Evolutionary conservation across 2,888 invertebrate genomes (phyloP).

Genomic region (Mamestra brassicae): DNA sequence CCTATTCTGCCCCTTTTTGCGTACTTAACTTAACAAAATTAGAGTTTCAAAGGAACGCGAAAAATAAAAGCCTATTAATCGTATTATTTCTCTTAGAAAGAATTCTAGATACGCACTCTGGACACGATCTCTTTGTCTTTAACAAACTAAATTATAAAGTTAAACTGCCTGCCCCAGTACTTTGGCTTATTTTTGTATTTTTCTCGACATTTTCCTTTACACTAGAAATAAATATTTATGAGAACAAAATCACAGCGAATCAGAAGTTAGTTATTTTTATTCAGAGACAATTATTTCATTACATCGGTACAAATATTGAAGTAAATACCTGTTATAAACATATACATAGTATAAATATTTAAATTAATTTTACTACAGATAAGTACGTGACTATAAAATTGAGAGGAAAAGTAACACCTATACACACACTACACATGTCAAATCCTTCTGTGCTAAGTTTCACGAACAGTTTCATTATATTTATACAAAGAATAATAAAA

Average conservation of each 20-base stretch:
- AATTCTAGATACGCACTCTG: slow-evolving; percentile 30
- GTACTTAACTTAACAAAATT: slow-evolving; percentile 11
- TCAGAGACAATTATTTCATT: slow-evolving; percentile 66
- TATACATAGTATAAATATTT: slow-evolving; percentile 56
- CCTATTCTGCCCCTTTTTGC: not conserved
- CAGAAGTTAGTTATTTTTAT: slow-evolving; percentile 68
- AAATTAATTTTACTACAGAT: slow-evolving; percentile 59
- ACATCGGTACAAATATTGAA: slow-evolving; percentile 67
- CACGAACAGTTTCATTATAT: slow-evolving; percentile 57
- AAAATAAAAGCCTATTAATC: slow-evolving; percentile 33
- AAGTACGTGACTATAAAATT: slow-evolving; percentile 56
- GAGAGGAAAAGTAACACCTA: slow-evolving; percentile 67
- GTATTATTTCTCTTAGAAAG: slow-evolving; percentile 35
- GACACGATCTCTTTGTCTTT: slow-evolving; percentile 44
- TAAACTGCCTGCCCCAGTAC: slow-evolving; percentile 17
- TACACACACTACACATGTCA: slow-evolving; percentile 78
- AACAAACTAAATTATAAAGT: slow-evolving; percentile 50
- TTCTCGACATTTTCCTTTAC: not conserved
- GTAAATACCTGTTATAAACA: slow-evolving; percentile 66
- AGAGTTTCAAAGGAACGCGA: slow-evolving; percentile 1
- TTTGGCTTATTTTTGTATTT: slow-evolving; percentile 30
- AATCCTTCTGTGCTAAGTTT: slow-evolving; percentile 83
- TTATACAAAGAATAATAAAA: slow-evolving; percentile 66
- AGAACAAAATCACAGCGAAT: slow-evolving; percentile 31
- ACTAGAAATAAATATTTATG: slow-evolving; percentile 10